Conservation (phyloP, 2,797 vertebrate species). For the Sebastes miniatus region DNA sequence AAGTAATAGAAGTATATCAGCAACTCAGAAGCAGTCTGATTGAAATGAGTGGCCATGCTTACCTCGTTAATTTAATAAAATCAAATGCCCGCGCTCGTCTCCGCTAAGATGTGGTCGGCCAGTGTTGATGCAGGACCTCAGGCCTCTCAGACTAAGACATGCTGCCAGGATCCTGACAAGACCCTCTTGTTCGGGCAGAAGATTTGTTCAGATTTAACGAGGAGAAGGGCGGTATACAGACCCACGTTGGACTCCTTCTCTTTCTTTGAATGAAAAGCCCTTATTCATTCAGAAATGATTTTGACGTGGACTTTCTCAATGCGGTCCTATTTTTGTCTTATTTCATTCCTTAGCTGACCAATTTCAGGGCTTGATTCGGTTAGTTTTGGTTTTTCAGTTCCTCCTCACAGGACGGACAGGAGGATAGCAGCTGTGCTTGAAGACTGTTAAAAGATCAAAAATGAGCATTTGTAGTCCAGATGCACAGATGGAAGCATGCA, state of each 20-base stretch:
- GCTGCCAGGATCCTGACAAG: conserved; percentile 30
- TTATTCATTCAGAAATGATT: not conserved
- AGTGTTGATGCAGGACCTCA: conserved; percentile 12
- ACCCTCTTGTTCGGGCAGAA: conserved; percentile 17
- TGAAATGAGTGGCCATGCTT: conserved; percentile 29
- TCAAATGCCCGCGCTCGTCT: not conserved
- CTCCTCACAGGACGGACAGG: not conserved
- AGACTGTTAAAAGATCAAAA: conserved; percentile 2
- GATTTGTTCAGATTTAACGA: conserved; percentile 20
- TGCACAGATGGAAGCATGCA: not conserved
- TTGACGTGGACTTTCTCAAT: not conserved
- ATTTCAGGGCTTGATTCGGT: not conserved
- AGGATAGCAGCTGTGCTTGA: conserved; percentile 5
- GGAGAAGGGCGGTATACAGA: not conserved
- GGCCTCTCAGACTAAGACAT: conserved; percentile 16
- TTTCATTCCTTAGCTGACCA: not conserved
- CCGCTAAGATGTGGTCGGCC: not conserved
- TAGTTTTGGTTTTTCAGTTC: not conserved
- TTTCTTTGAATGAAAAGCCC: not conserved
- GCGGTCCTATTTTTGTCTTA: not conserved
- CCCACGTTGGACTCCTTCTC: not conserved
- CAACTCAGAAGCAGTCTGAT: not conserved
- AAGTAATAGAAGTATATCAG: not conserved
- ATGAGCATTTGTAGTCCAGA: conserved; percentile 23
- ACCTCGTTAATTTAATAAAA: conserved; percentile 22